phyloP scores from a whole-genome alignment of 2,797 vertebrate genomes.

The Tangara arthus region DNA sequence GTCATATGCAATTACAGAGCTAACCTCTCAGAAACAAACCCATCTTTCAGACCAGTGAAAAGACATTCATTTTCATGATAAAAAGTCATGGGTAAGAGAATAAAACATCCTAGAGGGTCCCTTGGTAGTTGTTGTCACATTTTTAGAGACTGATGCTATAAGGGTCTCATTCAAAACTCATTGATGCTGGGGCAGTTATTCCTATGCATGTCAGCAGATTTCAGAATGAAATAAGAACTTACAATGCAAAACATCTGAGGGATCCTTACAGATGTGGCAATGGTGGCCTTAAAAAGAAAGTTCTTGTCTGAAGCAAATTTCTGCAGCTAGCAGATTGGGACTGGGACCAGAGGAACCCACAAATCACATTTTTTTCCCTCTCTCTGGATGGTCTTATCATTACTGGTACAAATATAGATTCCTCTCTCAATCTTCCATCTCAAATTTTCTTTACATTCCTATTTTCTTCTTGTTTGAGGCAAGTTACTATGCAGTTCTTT shows the following conservation, averaged over 20 bases:
- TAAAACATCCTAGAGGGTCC: slow-evolving; percentile 1
- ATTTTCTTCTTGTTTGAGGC: neutral
- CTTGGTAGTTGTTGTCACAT: neutral
- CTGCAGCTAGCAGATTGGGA: neutral
- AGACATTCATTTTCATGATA: slow-evolving; percentile 35
- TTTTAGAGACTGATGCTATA: slow-evolving; percentile 14
- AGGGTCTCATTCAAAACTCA: slow-evolving; percentile 15
- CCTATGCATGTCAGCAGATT: neutral
- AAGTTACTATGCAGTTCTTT: neutral
- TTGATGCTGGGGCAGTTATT: neutral
- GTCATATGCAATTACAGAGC: neutral
- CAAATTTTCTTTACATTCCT: neutral
- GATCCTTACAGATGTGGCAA: neutral
- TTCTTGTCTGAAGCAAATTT: neutral
- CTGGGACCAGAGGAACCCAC: neutral
- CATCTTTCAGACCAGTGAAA: neutral
- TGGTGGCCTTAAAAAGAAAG: neutral
- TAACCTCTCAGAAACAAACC: slow-evolving; percentile 37
- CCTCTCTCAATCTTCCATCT: neutral
- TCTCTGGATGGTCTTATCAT: neutral
- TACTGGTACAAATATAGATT: neutral
- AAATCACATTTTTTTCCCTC: neutral
- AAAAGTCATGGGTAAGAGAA: slow-evolving; percentile 11
- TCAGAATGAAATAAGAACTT: neutral
- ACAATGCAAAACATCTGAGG: neutral